Conservation (phyloP, 2,888 invertebrate species). For the Lissocephala sabroskyi region DNA sequence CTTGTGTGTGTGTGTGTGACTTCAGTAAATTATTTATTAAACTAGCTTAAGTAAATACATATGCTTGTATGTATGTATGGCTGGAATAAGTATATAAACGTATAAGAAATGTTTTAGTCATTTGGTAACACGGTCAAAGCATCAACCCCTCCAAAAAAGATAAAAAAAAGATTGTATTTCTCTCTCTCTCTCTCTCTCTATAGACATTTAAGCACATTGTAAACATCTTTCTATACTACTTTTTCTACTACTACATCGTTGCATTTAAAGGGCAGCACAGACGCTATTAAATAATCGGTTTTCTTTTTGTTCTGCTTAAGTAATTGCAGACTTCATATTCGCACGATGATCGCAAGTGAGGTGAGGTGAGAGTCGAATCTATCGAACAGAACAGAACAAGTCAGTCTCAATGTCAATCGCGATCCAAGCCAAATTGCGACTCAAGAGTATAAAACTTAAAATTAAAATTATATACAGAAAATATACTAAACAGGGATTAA, state of each 20-base stretch:
- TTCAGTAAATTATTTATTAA: constrained; percentile 8
- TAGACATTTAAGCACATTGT: constrained; percentile 14
- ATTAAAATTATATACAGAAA: constrained; percentile 9
- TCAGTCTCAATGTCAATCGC: constrained; percentile 25
- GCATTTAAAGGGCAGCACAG: constrained; percentile 59
- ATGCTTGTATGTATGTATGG: constrained; percentile 14
- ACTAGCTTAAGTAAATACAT: constrained; percentile 7
- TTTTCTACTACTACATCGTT: constrained; percentile 46
- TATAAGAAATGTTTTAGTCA: constrained; percentile 36
- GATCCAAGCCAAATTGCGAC: constrained; percentile 10
- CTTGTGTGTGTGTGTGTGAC: constrained; percentile 7
- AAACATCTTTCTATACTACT: constrained; percentile 30
- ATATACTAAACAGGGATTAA: no score
- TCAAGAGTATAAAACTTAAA: constrained; percentile 12
- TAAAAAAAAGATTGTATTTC: constrained; percentile 9
- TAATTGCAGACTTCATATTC: constrained; percentile 71
- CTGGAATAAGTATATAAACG: constrained; percentile 25
- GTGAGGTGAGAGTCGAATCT: constrained; percentile 67
- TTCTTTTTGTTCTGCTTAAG: constrained; percentile 73
- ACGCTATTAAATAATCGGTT: constrained; percentile 72
- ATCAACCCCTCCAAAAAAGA: constrained; percentile 5
- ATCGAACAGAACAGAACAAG: constrained; percentile 27
- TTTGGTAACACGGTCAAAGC: constrained; percentile 18
- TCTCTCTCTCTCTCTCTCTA: constrained; percentile 15
- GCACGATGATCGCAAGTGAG: constrained; percentile 68